Conservation (phyloP, 2,113 vertebrate species). For the Alectura lathami region DNA sequence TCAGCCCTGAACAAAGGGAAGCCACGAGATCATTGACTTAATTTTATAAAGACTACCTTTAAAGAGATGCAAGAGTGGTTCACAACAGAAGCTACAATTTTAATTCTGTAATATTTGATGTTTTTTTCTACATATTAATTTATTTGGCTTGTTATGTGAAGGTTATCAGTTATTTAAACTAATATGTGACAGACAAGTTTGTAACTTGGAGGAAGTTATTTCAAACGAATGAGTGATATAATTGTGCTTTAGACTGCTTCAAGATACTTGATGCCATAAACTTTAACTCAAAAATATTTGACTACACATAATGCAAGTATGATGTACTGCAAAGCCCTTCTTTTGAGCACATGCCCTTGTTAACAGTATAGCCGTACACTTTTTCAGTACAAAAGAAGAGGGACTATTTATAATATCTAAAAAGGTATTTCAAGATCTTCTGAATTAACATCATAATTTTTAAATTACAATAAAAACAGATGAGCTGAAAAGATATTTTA, state of each 20-base stretch:
- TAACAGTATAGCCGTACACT: not conserved
- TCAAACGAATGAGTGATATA: not conserved
- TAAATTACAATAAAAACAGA: not conserved
- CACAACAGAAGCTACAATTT: not conserved
- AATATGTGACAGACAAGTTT: not conserved
- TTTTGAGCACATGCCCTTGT: not conserved
- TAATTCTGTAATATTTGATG: not conserved
- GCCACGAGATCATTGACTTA: not conserved
- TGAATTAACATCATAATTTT: not conserved
- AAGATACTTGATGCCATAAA: not conserved
- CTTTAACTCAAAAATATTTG: not conserved
- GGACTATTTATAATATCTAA: not conserved
- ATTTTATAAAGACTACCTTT: not conserved
- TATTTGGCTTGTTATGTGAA: not conserved
- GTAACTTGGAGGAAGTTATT: not conserved
- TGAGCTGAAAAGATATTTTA: not conserved
- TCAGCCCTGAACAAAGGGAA: not conserved
- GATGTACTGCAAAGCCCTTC: not conserved
- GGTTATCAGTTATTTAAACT: not conserved
- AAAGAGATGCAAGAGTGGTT: not conserved
- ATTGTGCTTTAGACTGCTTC: not conserved
- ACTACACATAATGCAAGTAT: not conserved
- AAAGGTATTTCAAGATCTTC: not conserved
- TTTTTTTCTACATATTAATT: not conserved
- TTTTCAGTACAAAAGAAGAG: not conserved